Evolutionary conservation across 2,797 vertebrate genomes (phyloP).

Genomic region (Sandelia bainsii): DNA sequence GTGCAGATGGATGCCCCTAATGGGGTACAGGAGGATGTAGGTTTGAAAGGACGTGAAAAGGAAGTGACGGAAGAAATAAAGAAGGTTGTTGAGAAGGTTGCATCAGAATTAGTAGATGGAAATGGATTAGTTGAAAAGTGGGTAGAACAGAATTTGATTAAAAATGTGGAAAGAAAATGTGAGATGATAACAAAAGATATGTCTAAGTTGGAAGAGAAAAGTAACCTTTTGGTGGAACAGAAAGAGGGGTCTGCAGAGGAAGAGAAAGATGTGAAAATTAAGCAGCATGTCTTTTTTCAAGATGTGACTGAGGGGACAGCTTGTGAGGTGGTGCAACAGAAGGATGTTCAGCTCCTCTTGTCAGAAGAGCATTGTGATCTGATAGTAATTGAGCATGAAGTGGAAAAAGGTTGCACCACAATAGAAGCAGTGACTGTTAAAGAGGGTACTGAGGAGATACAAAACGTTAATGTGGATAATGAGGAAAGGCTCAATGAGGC

Average conservation of each 20-base stretch:
- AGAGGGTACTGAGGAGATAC: conserved; percentile 29
- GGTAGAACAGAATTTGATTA: conserved; percentile 67
- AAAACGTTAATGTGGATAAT: conserved; percentile 2
- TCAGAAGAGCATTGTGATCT: conserved; percentile 30
- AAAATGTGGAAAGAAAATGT: conserved; percentile 76
- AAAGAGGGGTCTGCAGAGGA: conserved; percentile 45
- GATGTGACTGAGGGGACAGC: conserved; percentile 17
- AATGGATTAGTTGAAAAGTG: conserved; percentile 64
- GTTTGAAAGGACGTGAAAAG: conserved; percentile 52
- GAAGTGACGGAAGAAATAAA: conserved; percentile 63
- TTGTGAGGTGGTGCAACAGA: conserved; percentile 40
- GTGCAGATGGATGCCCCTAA: conserved; percentile 37
- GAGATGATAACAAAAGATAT: conserved; percentile 71
- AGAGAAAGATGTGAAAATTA: conserved; percentile 29
- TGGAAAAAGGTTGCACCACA: conserved; percentile 11
- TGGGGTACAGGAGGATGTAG: conserved; percentile 41
- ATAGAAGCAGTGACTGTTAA: conserved; percentile 28
- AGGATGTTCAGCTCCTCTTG: conserved; percentile 35
- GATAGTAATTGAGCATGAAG: conserved; percentile 25
- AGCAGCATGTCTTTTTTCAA: conserved; percentile 22
- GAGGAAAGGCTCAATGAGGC: conserved; percentile 27
- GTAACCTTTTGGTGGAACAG: conserved; percentile 38
- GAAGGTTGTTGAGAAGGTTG: conserved; percentile 60
- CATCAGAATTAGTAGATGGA: conserved; percentile 57
- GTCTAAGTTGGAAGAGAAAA: conserved; percentile 41